Evolutionary conservation across 2,888 invertebrate species (phyloP).

Genomic region (Campoplex capitator): DNA sequence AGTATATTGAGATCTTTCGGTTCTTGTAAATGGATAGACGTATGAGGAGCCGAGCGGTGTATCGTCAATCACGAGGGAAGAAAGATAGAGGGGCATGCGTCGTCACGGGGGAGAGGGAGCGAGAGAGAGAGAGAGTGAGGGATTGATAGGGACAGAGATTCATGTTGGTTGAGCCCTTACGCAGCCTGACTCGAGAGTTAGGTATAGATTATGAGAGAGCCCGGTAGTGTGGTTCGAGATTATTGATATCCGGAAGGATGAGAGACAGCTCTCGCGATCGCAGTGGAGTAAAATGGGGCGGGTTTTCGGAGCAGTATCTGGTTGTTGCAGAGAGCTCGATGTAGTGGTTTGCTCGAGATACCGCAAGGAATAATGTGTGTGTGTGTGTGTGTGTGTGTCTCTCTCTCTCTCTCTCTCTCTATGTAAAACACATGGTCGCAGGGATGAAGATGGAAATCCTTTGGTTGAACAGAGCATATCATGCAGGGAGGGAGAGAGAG

Average conservation of each 20-base stretch:
- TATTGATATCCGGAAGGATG: conserved; percentile 57
- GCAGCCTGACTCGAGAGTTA: not conserved
- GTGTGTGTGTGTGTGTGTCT: too few relatives aligned
- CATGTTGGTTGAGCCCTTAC: conserved; percentile 5
- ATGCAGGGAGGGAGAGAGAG: not conserved
- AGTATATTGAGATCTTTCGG: not conserved
- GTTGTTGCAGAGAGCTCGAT: conserved; percentile 13
- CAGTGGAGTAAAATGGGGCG: not conserved
- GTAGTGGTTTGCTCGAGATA: conserved; percentile 21
- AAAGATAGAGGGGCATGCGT: not conserved
- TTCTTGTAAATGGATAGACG: not conserved
- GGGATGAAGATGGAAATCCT: conserved; percentile 20
- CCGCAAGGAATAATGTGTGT: conserved; percentile 4
- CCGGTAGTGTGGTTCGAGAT: conserved; percentile 24
- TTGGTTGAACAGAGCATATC: conserved; percentile 27
- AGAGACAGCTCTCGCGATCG: conserved; percentile 16
- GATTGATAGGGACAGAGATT: not conserved
- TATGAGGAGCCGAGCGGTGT: not conserved
- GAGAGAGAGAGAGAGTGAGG: too few relatives aligned
- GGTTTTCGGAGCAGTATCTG: conserved; percentile 6
- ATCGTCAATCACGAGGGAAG: not conserved
- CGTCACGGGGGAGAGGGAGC: not conserved
- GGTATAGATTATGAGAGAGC: conserved; percentile 4
- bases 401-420: not conserved
- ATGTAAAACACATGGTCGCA: conserved; percentile 5